Conservation (phyloP, 2,888 invertebrate species). For the Caprella mutica region DNA sequence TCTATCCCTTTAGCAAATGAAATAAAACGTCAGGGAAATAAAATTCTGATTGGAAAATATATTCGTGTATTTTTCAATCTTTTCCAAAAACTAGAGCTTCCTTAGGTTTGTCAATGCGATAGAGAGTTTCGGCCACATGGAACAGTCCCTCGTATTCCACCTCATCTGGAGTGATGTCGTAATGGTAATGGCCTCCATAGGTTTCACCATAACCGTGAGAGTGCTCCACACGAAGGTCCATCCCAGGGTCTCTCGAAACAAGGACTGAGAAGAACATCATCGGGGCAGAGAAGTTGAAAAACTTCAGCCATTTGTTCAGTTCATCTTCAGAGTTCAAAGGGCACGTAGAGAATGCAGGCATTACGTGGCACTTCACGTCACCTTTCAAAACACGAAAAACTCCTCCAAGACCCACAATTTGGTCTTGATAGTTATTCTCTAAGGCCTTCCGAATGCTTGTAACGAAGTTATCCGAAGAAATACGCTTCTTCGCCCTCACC, state of each 20-base stretch:
- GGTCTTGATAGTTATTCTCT: constrained; percentile 52
- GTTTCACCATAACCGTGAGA: constrained; percentile 78
- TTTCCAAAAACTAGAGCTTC: constrained; percentile 58
- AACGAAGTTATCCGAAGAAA: constrained; percentile 63
- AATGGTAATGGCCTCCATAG: constrained; percentile 92
- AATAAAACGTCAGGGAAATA: too few species aligned
- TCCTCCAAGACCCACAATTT: constrained; percentile 53
- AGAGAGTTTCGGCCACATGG: constrained; percentile 58
- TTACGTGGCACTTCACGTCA: constrained; percentile 79
- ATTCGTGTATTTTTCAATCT: constrained; percentile 48
- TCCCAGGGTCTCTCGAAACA: constrained; percentile 67
- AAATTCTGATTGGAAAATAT: too few species aligned
- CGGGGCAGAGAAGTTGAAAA: constrained; percentile 80
- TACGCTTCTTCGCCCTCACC: constrained; percentile 61
- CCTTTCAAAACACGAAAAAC: constrained; percentile 58
- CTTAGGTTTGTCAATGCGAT: constrained; percentile 62
- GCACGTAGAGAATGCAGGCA: constrained; percentile 77
- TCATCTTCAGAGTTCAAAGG: constrained; percentile 61
- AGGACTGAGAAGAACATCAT: constrained; percentile 77
- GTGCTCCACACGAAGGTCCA: constrained; percentile 87
- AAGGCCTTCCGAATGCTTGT: constrained; percentile 64
- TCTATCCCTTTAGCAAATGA: too few species aligned
- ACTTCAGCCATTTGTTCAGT: constrained; percentile 78
- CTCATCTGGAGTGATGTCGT: constrained; percentile 77
- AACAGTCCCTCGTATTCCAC: constrained; percentile 87